Evolutionary conservation across 2,888 invertebrate genomes (phyloP).

Genomic region (Oscheius sp.): DNA sequence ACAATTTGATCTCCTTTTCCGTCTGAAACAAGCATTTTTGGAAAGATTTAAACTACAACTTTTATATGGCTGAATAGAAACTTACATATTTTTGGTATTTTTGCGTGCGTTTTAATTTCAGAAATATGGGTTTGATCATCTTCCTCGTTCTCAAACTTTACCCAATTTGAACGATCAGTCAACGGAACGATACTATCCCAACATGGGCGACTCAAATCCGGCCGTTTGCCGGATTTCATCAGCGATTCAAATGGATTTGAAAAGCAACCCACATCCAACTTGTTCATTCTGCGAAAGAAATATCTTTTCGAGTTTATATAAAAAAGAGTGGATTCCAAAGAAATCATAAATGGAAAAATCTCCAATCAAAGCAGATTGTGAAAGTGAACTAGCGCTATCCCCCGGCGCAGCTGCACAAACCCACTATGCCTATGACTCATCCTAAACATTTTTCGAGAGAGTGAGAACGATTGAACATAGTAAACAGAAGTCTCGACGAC

Average conservation of each 20-base stretch:
- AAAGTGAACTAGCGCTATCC: too few species aligned
- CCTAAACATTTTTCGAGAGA: too few species aligned
- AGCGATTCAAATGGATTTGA: background rate
- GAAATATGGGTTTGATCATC: background rate
- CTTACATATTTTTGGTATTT: slow-evolving; percentile 6
- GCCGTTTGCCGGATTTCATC: background rate
- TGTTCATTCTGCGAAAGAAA: background rate
- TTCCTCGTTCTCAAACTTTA: slow-evolving; percentile 1
- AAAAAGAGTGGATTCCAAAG: background rate
- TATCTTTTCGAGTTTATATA: background rate
- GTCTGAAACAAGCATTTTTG: slow-evolving; percentile 26
- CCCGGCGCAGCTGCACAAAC: too few species aligned
- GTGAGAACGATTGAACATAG: too few species aligned
- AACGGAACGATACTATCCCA: slow-evolving; percentile 3
- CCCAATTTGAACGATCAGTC: slow-evolving; percentile 13
- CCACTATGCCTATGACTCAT: too few species aligned
- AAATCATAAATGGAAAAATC: too few species aligned
- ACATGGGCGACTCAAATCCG: background rate
- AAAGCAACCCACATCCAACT: background rate
- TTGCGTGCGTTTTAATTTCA: slow-evolving; percentile 3
- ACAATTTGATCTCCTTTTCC: slow-evolving; percentile 38
- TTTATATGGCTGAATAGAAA: too few species aligned
- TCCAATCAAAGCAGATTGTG: too few species aligned
- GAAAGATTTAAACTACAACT: background rate
- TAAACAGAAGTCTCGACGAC: too few species aligned